phyloP scores from a whole-genome alignment of 2,113 vertebrate species.

The Phainopepla nitens region DNA sequence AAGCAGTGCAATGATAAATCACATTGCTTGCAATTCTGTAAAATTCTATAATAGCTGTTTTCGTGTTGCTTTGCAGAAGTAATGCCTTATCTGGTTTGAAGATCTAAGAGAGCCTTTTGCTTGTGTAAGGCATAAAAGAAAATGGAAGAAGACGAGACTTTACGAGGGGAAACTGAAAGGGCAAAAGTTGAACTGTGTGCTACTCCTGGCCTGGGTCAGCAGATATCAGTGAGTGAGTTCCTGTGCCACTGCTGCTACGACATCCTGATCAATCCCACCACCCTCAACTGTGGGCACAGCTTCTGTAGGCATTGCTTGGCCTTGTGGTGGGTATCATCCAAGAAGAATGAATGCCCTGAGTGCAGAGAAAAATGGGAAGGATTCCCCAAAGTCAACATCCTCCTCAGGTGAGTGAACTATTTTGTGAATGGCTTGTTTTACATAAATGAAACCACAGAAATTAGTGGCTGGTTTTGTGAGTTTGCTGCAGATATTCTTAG shows the following conservation, averaged over 20 bases:
- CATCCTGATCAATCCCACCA: conserved; percentile 90
- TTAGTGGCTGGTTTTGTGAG: not conserved
- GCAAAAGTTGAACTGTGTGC: not conserved
- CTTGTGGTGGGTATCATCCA: conserved; percentile 89
- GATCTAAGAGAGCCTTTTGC: not conserved
- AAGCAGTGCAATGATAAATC: not conserved
- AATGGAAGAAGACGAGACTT: conserved; percentile 69
- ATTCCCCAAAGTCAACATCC: conserved; percentile 93
- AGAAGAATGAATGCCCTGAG: conserved; percentile 91
- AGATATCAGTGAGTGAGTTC: conserved; percentile 83
- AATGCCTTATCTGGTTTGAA: not conserved
- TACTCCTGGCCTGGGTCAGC: not conserved
- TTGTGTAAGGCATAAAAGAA: not conserved
- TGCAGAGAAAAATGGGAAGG: conserved; percentile 94
- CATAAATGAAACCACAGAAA: not conserved
- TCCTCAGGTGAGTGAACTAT: conserved; percentile 79
- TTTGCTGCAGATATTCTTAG: not conserved
- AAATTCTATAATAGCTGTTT: not conserved
- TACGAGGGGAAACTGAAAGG: not conserved
- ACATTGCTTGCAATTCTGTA: not conserved
- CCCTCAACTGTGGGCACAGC: conserved; percentile 93
- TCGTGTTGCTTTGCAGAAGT: conserved; percentile 32
- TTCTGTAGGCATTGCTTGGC: conserved; percentile 94
- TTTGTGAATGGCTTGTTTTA: not conserved
- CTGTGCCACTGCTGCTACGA: conserved; percentile 94